Conservation (phyloP, 2,888 invertebrate species). For the Drosophila peninsularis region DNA sequence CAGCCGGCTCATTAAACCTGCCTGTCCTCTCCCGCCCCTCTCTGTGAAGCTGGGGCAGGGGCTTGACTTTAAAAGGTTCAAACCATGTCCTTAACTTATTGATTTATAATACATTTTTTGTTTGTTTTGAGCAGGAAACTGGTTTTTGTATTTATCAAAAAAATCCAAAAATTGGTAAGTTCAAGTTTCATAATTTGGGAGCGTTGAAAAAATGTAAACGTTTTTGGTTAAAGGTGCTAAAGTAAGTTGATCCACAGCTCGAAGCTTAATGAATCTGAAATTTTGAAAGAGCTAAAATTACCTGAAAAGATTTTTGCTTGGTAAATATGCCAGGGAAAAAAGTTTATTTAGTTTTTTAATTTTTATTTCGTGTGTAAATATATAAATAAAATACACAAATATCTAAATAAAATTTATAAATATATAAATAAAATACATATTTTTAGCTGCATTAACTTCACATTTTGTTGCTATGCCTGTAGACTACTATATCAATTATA, state of each 20-base stretch:
- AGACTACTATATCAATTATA: too few relatives aligned
- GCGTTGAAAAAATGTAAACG: slow-evolving; percentile 6
- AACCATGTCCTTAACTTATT: slow-evolving; percentile 41
- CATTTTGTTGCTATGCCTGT: too few relatives aligned
- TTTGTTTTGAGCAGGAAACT: slow-evolving; percentile 8
- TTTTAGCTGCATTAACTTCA: too few relatives aligned
- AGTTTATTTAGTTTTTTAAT: too few relatives aligned
- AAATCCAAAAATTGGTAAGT: slow-evolving; percentile 13
- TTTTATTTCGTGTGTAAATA: too few relatives aligned
- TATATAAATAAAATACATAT: too few relatives aligned
- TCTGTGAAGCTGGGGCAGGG: slow-evolving; percentile 17
- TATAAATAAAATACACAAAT: too few relatives aligned
- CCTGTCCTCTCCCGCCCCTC: neutral
- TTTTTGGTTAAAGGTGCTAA: slow-evolving; percentile 6
- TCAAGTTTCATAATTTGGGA: slow-evolving; percentile 8
- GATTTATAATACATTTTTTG: slow-evolving; percentile 33
- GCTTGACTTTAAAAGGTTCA: slow-evolving; percentile 48
- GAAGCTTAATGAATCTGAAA: slow-evolving; percentile 8
- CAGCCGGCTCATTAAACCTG: slow-evolving; percentile 77
- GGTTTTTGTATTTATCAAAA: slow-evolving; percentile 2
- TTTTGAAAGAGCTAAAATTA: neutral
- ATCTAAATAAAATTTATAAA: too few relatives aligned
- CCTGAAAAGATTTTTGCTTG: too few relatives aligned
- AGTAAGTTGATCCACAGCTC: slow-evolving; percentile 2
- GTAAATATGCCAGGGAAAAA: neutral